A percentile compares a stretch with the other conserved stretches of the same genome.
These are phyloP conservation scores for Drosophila chauvacae DNA, from an alignment of 1,140 invertebrate species.

Conservation along the genomic window DNA sequence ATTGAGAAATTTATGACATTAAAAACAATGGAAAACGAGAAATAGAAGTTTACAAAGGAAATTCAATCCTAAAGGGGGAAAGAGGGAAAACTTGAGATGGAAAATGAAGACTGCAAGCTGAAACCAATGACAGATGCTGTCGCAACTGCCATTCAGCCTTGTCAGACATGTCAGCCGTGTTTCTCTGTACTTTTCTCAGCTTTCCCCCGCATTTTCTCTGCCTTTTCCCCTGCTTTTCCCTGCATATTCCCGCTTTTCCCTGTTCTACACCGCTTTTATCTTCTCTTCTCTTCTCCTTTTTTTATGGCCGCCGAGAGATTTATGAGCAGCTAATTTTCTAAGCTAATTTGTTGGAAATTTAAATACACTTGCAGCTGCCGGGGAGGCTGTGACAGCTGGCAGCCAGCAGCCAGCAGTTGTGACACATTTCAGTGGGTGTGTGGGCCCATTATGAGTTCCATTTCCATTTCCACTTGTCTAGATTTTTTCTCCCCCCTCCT, in stretches of 20 bases:
- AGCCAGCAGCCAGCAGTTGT: conserved; percentile 28
- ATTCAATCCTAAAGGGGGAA: not conserved
- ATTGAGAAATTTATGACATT: not conserved
- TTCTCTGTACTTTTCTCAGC: not conserved
- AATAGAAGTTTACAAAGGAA: not conserved
- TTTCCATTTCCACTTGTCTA: conserved; percentile 12
- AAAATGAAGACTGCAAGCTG: not conserved
- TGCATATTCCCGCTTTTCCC: too few species aligned
- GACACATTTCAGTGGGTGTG: conserved; percentile 36
- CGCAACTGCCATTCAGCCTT: conserved; percentile 29
- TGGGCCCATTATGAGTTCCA: not conserved
- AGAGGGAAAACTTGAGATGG: not conserved
- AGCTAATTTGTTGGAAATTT: conserved; percentile 71
- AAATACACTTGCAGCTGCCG: conserved; percentile 58
- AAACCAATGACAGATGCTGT: conserved; percentile 47
- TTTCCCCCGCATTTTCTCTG: not conserved
- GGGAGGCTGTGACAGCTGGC: conserved; percentile 40
- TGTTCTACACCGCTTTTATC: not conserved
- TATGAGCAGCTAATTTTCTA: conserved; percentile 75
- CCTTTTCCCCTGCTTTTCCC: not conserved
- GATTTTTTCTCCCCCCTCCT: not conserved
- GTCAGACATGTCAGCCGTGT: conserved; percentile 13
- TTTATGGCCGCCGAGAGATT: conserved; percentile 61
- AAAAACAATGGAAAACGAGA: not conserved
- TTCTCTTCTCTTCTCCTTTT: conserved; percentile 3